A percentile compares a stretch with the other conserved stretches of the same genome.
phyloP scores from a whole-genome alignment of 2,113 vertebrate genomes.

The Blennius ocellaris region DNA sequence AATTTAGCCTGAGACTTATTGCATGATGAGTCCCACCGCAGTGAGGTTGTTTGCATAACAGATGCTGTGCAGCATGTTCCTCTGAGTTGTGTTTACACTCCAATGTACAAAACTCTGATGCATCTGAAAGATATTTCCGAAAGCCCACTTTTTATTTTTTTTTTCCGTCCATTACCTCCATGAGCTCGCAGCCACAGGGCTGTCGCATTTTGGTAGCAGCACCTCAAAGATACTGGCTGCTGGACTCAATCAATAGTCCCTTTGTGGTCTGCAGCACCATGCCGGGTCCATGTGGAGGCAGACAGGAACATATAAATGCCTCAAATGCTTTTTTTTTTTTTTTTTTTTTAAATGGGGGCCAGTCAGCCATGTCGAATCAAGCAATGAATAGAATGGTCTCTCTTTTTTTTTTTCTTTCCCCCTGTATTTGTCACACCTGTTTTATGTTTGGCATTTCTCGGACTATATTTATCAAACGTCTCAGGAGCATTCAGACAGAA shows the following conservation, averaged over 20 bases:
- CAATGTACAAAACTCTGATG: background rate
- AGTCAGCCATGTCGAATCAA: conserved; percentile 21
- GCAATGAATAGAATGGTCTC: conserved; percentile 27
- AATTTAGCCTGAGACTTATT: conserved; percentile 4
- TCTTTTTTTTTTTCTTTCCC: background rate
- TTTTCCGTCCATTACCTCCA: conserved; percentile 40
- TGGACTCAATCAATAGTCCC: conserved; percentile 67
- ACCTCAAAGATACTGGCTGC: conserved; percentile 51
- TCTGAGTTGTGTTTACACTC: background rate
- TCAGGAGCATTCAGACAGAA: conserved; percentile 18
- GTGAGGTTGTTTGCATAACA: conserved; percentile 20
- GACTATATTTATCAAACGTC: conserved; percentile 24
- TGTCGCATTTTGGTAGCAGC: conserved; percentile 44
- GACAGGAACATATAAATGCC: conserved; percentile 56
- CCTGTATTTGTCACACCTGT: conserved; percentile 24
- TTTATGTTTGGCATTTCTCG: conserved; percentile 33
- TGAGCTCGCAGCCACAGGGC: conserved; percentile 56
- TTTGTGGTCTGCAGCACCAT: conserved; percentile 64
- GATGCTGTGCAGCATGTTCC: conserved; percentile 4
- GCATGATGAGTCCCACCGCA: background rate
- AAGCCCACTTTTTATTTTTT: background rate
- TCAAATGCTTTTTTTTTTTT: conserved; percentile 35
- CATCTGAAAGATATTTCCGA: background rate
- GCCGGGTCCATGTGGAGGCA: conserved; percentile 59
- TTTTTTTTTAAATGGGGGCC: conserved; percentile 33